Evolutionary conservation across 2,113 vertebrate genomes (phyloP).

Genomic region (Gnathonemus echidnorhynchus): DNA sequence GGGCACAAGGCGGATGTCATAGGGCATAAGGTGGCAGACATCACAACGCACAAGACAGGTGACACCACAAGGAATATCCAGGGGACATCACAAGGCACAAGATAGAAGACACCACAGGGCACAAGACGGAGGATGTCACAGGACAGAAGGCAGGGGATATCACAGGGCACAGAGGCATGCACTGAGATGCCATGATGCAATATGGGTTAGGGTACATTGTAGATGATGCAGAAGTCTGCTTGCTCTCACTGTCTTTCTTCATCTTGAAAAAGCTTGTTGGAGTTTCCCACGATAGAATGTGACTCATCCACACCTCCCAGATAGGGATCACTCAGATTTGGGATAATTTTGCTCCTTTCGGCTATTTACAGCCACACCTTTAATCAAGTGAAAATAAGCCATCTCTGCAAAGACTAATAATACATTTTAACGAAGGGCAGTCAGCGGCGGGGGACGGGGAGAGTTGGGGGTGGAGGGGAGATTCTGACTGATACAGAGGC

Average conservation of each 20-base stretch:
- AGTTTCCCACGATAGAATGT: background rate
- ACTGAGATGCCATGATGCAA: too few relatives aligned
- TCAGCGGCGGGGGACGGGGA: background rate
- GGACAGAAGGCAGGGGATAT: background rate
- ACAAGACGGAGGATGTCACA: background rate
- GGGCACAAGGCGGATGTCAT: too few relatives aligned
- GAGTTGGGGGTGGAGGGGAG: background rate
- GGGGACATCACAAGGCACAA: background rate
- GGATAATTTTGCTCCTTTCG: background rate
- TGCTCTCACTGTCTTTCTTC: background rate
- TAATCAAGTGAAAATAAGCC: background rate
- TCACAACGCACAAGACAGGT: background rate
- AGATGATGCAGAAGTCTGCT: background rate
- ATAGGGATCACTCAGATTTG: background rate
- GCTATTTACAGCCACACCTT: background rate
- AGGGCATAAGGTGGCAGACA: background rate
- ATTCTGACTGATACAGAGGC: background rate
- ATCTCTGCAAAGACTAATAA: background rate
- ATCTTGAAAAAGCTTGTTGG: background rate
- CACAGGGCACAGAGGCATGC: background rate
- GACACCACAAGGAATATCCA: background rate
- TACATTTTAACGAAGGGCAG: conserved; percentile 9
- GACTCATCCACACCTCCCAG: background rate
- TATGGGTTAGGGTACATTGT: background rate
- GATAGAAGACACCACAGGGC: background rate